Base-by-base conservation (phyloP, 2,888 invertebrate species). In the Eretmocerus hayati region DNA sequence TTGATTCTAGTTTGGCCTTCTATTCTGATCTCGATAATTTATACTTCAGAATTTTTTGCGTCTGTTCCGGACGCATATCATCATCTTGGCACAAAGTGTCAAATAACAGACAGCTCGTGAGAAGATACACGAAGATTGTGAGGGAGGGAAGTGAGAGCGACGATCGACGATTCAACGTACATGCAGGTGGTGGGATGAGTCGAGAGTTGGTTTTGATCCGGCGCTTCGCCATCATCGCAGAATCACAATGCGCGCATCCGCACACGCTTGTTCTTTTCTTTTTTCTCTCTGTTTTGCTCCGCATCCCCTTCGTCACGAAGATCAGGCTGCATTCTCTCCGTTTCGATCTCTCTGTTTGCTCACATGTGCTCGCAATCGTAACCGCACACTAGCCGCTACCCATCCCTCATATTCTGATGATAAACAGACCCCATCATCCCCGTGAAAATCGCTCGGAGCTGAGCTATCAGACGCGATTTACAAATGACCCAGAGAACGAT, bases 1-100 rank as follows among this genome's bases (percentile, higher is more conserved):
- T n/a, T n/a, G n/a, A n/a, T n/a, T n/a, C n/a, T n/a, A n/a, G n/a
- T n/a, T n/a, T n/a, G 44, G 35, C 36, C 46, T 38, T 30, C 21
- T 20, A n/a, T n/a, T n/a, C n/a, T 41, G 48, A 48, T 51, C 48
- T 51, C 45, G 44, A 48, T 48, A 48, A 52, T 46, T 48, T 52
- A 37, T n/a, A n/a, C 42, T 45, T 46, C 50, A 51, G 44, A 51
- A 51, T 38, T 48, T 52, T 52, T 40, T 48, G n/a, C n/a, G 43
- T 41, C 38, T 38, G 33, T 4, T n/a, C 38, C 30, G 22, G 41
- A 32, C 42, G 52, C n/a, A n/a, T 52, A 52, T 52, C 52, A 52
- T 48, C 48, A 52, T 48, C 52, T 45, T 23, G n/a, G 45, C 44
- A 45, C 48, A 52, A 52, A 52, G 52, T 52, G 45, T 52, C 52